These are phyloP conservation scores for Macrotrachela quadricornifera DNA, from an alignment of 1,140 invertebrate species.

Conservation along the genomic window DNA sequence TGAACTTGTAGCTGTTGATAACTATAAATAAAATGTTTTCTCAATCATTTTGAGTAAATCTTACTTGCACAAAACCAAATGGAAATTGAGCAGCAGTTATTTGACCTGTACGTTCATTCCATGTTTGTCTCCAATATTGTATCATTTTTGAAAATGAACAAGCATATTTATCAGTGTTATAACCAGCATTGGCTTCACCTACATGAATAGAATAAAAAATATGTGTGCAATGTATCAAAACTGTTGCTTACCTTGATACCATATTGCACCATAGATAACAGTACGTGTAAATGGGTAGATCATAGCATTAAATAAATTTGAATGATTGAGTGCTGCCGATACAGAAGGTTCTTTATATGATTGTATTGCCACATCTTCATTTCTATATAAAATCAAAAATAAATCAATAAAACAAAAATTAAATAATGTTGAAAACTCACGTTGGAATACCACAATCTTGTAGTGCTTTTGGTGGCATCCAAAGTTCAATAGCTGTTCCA, in stretches of 20 bases:
- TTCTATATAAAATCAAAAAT: no score
- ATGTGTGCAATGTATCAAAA: constrained; percentile 6
- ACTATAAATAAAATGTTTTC: no score
- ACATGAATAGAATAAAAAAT: constrained; percentile 12
- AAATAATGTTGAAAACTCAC: background rate
- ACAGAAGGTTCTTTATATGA: no score
- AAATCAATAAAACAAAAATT: no score
- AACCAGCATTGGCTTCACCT: constrained; percentile 13
- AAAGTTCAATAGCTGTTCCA: constrained; percentile 21
- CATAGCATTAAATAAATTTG: constrained; percentile 21
- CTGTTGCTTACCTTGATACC: constrained; percentile 21
- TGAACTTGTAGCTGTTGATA: no score
- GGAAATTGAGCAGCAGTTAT: constrained; percentile 16
- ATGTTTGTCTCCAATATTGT: constrained; percentile 17
- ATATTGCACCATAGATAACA: constrained; percentile 19
- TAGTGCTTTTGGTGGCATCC: constrained; percentile 18
- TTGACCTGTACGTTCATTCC: constrained; percentile 8
- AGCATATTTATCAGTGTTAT: constrained; percentile 13
- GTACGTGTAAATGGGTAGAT: constrained; percentile 17
- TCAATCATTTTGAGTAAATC: background rate
- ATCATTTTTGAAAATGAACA: constrained; percentile 22
- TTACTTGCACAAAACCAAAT: constrained; percentile 25
- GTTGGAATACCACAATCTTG: constrained; percentile 12
- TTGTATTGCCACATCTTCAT: no score
- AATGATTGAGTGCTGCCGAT: background rate